phyloP scores from a whole-genome alignment of 2,888 invertebrate species.

The Chorisops tibialis region DNA sequence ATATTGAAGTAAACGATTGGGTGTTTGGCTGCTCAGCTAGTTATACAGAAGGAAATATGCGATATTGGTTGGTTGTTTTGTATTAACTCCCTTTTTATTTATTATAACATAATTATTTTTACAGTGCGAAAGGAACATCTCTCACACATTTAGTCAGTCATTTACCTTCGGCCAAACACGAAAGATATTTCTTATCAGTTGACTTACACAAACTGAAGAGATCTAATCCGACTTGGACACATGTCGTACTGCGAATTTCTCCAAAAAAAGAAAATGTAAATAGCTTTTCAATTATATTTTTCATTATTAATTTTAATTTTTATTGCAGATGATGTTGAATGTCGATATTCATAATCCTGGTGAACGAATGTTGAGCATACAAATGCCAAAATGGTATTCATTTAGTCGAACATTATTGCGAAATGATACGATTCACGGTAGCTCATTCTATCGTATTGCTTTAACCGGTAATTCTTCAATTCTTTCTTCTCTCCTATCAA shows the following conservation, averaged over 20 bases:
- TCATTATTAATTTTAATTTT: constrained; percentile 31
- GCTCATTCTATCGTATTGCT: constrained; percentile 61
- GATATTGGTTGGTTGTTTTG: constrained; percentile 59
- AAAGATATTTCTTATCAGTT: constrained; percentile 56
- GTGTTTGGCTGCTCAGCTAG: constrained; percentile 70
- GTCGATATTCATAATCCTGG: constrained; percentile 61
- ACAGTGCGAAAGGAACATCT: constrained; percentile 58
- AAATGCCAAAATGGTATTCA: constrained; percentile 51
- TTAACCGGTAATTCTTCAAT: constrained; percentile 53
- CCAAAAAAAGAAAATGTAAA: constrained; percentile 61
- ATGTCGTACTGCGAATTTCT: constrained; percentile 66
- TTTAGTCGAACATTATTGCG: constrained; percentile 50
- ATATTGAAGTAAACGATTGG: constrained; percentile 71
- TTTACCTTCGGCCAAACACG: constrained; percentile 52
- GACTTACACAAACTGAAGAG: constrained; percentile 61
- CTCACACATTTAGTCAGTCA: constrained; percentile 58
- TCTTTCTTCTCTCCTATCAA: no score
- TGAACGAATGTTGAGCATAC: constrained; percentile 47
- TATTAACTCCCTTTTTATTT: neutral
- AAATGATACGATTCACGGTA: constrained; percentile 57
- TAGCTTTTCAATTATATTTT: constrained; percentile 27
- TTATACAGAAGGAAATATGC: constrained; percentile 54
- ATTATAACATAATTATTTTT: constrained; percentile 41
- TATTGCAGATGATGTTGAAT: constrained; percentile 60
- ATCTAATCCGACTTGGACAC: constrained; percentile 60